These are phyloP conservation scores for Petrocephalus sullivani DNA, from an alignment of 2,797 vertebrate genomes.

Conservation along the genomic window DNA sequence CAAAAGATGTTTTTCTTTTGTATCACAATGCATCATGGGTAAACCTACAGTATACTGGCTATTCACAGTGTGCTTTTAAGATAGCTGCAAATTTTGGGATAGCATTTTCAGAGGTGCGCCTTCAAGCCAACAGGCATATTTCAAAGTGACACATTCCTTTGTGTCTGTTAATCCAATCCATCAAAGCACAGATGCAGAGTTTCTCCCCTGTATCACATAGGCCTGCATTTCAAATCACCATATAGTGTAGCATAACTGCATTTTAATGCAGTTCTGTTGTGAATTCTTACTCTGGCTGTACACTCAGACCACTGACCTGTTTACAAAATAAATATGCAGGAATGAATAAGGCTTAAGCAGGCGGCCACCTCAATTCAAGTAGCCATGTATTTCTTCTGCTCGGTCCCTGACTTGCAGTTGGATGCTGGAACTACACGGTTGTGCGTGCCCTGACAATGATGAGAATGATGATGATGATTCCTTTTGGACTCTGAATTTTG, in stretches of 20 bases:
- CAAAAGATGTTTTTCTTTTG: not conserved
- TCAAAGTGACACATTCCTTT: not conserved
- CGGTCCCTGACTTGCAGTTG: not conserved
- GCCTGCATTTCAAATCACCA: not conserved
- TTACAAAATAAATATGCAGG: not conserved
- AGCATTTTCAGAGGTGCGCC: not conserved
- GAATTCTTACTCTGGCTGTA: not conserved
- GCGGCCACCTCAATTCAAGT: not conserved
- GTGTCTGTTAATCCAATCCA: constrained; percentile 1
- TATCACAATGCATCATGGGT: not conserved
- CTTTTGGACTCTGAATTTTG: not conserved
- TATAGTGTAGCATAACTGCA: not conserved
- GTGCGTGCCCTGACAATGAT: not conserved
- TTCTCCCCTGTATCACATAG: not conserved
- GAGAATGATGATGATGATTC: not conserved
- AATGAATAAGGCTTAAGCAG: not conserved
- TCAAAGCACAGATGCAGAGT: not conserved
- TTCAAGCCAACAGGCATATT: constrained; percentile 7
- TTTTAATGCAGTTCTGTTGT: not conserved
- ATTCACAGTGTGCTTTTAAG: not conserved
- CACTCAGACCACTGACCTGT: not conserved
- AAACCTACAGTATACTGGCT: not conserved
- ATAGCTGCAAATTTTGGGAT: not conserved
- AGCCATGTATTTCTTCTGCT: not conserved
- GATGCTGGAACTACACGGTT: not conserved